Percentiles rank a stretch among this genome's conserved stretches.
These are phyloP conservation scores for Halcyon smyrnensis DNA, from an alignment of 2,797 vertebrate genomes.

Conservation along the genomic window DNA sequence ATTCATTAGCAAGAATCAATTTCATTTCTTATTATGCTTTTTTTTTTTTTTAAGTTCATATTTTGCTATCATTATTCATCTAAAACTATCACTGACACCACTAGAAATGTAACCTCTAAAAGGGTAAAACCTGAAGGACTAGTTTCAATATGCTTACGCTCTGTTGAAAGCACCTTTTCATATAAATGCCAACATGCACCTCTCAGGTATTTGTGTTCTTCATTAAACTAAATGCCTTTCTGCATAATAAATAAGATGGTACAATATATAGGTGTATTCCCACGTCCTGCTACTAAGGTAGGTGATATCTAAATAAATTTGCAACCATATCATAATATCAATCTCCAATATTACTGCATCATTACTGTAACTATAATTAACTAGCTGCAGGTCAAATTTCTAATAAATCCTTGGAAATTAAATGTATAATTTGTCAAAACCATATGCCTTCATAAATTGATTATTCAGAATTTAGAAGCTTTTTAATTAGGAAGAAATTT, in stretches of 20 bases:
- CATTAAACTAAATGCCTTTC: conserved; percentile 75
- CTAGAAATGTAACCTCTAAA: neutral
- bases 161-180: conserved; percentile 56
- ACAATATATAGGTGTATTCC: conserved; percentile 65
- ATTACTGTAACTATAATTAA: conserved; percentile 79
- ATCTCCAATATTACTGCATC: conserved; percentile 67
- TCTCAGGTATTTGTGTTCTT: conserved; percentile 65
- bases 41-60: neutral
- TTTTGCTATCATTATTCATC: neutral
- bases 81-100: neutral
- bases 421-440: conserved; percentile 82
- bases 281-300: conserved; percentile 60
- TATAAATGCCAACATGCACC: conserved; percentile 45
- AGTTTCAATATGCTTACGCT: conserved; percentile 7
- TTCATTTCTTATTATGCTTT: conserved; percentile 11
- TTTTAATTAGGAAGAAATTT: conserved; percentile 84
- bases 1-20: conserved; percentile 54
- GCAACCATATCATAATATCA: conserved; percentile 70
- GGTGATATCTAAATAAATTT: conserved; percentile 73
- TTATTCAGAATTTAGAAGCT: conserved; percentile 84
- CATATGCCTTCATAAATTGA: conserved; percentile 81
- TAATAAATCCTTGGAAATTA: conserved; percentile 83
- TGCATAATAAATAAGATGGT: conserved; percentile 64
- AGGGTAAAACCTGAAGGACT: neutral
- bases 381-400: conserved; percentile 77